phyloP scores from a whole-genome alignment of 2,113 vertebrate genomes.

The Cephalopholis sonnerati region DNA sequence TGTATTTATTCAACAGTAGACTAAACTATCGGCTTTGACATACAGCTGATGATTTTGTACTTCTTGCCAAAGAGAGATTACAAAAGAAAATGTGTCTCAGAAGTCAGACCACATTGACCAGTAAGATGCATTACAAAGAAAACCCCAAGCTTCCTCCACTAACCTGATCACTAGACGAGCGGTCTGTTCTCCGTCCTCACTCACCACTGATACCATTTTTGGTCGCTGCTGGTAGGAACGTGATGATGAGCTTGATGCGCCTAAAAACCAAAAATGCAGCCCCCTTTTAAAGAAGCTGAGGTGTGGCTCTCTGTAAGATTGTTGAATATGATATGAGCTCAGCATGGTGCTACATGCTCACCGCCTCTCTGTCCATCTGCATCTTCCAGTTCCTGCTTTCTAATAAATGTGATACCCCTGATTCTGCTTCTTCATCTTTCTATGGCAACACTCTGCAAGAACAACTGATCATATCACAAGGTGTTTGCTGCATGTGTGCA shows the following conservation, averaged over 20 bases:
- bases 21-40: neutral
- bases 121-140: neutral
- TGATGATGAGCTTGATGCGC: neutral
- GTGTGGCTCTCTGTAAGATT: neutral
- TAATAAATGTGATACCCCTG: neutral
- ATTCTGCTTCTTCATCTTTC: neutral
- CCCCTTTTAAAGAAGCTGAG: conserved; percentile 24
- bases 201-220: neutral
- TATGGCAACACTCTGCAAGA: neutral
- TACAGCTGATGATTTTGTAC: neutral
- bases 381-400: neutral
- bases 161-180: conserved; percentile 35
- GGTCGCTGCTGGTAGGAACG: neutral
- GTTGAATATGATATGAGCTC: neutral
- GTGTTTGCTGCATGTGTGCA: neutral
- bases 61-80: neutral
- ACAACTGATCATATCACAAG: neutral
- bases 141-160: conserved; percentile 27
- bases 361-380: neutral
- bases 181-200: neutral
- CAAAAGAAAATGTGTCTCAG: neutral
- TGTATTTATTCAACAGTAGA: neutral
- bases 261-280: neutral
- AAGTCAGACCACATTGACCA: neutral
- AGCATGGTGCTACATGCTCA: neutral